These are phyloP conservation scores for Mustela erminea DNA, from an alignment of 2,797 vertebrate species.

Conservation along the genomic window DNA sequence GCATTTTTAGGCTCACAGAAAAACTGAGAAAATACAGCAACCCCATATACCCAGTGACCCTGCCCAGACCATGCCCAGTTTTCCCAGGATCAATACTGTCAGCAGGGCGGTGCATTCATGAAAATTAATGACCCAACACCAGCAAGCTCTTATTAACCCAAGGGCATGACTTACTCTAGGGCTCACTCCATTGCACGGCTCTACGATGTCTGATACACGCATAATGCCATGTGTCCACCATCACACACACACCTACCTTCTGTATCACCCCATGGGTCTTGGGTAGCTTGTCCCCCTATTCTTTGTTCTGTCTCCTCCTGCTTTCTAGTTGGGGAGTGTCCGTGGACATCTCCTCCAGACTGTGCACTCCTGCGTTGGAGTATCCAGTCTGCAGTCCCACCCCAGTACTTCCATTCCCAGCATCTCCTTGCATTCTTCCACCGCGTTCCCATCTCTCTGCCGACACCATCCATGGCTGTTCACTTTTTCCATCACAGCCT, in stretches of 20 bases:
- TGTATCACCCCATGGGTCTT: not conserved
- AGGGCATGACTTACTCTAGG: not conserved
- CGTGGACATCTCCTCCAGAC: not conserved
- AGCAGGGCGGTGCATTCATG: rapidly evolving
- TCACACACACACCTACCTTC: not conserved
- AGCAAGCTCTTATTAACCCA: not conserved
- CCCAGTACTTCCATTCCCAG: rapidly evolving
- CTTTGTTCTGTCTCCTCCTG: not conserved
- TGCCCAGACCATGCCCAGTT: not conserved
- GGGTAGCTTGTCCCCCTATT: not conserved
- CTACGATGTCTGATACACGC: not conserved
- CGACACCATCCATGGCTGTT: not conserved
- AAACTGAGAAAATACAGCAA: not conserved
- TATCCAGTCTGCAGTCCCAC: too few relatives aligned
- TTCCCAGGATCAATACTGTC: not conserved
- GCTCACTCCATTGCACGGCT: rapidly evolving
- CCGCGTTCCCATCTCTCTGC: not conserved
- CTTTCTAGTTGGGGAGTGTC: not conserved
- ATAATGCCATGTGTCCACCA: not conserved
- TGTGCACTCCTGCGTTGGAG: rapidly evolving
- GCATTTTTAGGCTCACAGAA: not conserved
- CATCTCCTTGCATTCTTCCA: not conserved
- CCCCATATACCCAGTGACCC: not conserved
- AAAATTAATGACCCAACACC: not conserved
- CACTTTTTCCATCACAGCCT: not conserved